Conservation (phyloP, 2,797 vertebrate genomes). For the Rhadinocentrus ornatus region DNA sequence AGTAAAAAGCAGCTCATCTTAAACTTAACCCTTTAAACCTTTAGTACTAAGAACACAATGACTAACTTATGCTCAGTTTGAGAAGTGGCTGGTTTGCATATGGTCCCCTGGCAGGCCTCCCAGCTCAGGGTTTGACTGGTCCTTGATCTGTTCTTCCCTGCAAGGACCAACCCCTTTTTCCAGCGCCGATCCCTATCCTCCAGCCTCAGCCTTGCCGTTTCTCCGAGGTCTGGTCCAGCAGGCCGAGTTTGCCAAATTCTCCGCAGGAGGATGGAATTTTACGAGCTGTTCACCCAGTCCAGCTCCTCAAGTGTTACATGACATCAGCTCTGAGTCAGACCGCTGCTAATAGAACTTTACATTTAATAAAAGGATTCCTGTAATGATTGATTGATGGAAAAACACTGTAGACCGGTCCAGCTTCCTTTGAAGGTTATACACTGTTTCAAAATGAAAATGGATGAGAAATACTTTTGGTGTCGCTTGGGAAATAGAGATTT, state of each 20-base stretch:
- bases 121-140: slow-evolving; percentile 25
- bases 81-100: slow-evolving; percentile 30
- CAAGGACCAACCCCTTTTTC: slow-evolving; percentile 43
- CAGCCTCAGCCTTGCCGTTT: slow-evolving; percentile 20
- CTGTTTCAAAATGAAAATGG: slow-evolving; percentile 30
- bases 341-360: slow-evolving; percentile 61
- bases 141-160: slow-evolving; percentile 36
- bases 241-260: slow-evolving; percentile 48
- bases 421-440: slow-evolving; percentile 22
- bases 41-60: slow-evolving; percentile 15
- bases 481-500: slow-evolving; percentile 28
- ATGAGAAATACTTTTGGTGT: slow-evolving; percentile 17
- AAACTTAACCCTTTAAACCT: neutral
- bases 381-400: slow-evolving; percentile 52
- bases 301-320: slow-evolving; percentile 57
- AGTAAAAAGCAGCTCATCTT: slow-evolving; percentile 29
- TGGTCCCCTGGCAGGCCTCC: slow-evolving; percentile 34
- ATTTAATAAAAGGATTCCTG: slow-evolving; percentile 70
- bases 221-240: slow-evolving; percentile 49
- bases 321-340: slow-evolving; percentile 70
- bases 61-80: slow-evolving; percentile 25
- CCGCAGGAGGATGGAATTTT: slow-evolving; percentile 62
- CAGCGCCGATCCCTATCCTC: slow-evolving; percentile 33
- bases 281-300: slow-evolving; percentile 61
- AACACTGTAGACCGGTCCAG: slow-evolving; percentile 38